Evolutionary conservation across 2,888 invertebrate genomes (phyloP), one percentile per base, ranked within the genome.

Genomic region (Steinernema carpocapsae): DNA sequence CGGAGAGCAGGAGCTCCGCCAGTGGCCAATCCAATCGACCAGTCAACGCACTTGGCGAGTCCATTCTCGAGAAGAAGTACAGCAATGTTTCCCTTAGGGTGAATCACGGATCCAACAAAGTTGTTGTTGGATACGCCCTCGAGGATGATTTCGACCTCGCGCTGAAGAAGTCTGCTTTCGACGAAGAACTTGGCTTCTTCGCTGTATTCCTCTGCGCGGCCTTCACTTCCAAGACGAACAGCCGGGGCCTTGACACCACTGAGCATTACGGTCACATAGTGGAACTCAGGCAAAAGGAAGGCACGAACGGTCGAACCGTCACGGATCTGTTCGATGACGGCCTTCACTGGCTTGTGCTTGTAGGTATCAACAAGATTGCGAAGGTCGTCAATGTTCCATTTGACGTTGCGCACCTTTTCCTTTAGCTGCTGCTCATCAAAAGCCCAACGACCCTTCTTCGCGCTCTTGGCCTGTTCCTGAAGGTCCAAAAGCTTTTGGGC

Each of bases 181-280:
- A 95, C 93, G 89, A 94, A 97, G 89, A 92, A 97, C 77, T 93
- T 93, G 0, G 97, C 97, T 89, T 99, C 96, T 83, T 95, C 94
- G 0, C 93, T 93, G 87, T 91, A 93, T 26, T 89, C 88, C 80
- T 91, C 91, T 3, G 88, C 80, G 78, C 92, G 92, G 26, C 83
- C 82, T 24, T 84, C 83, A 48, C 51, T 46, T 19, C 78, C 77
- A 52, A 75, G 72, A 24, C 78, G 79, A n/a, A 76, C 78, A 73
- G 48, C 56, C n/a, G 79, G 77, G 22, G 76, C 72, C 73, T 80
- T 82, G 81, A 99, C 94, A 77, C 99, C 99, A 72, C 96, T 94
- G 79, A 99, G 92, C 93, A 96, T 95, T 76, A 99, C 89, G 0
- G 95, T 97, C 76, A 97, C 92, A 87, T 95, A 93, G 83, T 94